Percentiles rank a stretch among this genome's conserved stretches.
Conservation (phyloP, 1,140 invertebrate species). For the Leptoteleia sp. region DNA sequence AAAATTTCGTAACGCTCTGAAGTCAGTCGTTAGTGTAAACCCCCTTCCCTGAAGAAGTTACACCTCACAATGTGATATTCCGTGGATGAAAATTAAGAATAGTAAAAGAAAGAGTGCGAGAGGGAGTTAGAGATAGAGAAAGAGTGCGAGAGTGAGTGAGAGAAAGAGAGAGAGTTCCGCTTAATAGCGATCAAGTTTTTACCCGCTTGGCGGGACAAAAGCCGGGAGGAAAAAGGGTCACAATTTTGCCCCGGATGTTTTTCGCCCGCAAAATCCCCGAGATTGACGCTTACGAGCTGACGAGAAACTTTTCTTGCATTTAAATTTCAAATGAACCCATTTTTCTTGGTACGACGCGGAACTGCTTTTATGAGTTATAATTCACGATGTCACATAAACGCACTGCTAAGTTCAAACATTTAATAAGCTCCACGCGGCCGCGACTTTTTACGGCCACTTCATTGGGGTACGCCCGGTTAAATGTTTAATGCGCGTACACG, state of each 20-base stretch:
- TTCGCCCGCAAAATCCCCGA: constrained; percentile 4
- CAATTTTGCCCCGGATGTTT: constrained; percentile 12
- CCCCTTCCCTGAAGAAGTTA: too few species aligned
- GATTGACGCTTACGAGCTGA: constrained; percentile 41
- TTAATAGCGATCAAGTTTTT: too few species aligned
- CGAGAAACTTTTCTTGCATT: constrained; percentile 42
- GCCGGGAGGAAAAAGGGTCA: constrained; percentile 1
- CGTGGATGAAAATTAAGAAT: too few species aligned
- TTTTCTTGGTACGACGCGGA: constrained; percentile 23
- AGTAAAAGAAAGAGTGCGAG: constrained; percentile 28
- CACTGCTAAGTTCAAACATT: constrained; percentile 27
- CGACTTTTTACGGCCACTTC: constrained; percentile 8
- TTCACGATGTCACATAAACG: constrained; percentile 37
- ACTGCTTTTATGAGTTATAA: constrained; percentile 44
- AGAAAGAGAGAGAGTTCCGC: too few species aligned
- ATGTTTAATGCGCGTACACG: too few species aligned
- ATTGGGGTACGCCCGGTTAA: constrained; percentile 15
- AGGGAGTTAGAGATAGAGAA: neutral
- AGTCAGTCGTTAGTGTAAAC: too few species aligned
- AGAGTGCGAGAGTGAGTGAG: too few species aligned
- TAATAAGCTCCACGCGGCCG: constrained; percentile 25
- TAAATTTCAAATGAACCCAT: constrained; percentile 43
- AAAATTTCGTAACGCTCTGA: too few species aligned
- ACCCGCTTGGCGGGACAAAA: neutral
- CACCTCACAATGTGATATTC: too few species aligned